Evolutionary conservation across 2,113 vertebrate genomes (phyloP), one percentile per base, ranked within the genome.

Genomic region (Trachemys scripta): DNA sequence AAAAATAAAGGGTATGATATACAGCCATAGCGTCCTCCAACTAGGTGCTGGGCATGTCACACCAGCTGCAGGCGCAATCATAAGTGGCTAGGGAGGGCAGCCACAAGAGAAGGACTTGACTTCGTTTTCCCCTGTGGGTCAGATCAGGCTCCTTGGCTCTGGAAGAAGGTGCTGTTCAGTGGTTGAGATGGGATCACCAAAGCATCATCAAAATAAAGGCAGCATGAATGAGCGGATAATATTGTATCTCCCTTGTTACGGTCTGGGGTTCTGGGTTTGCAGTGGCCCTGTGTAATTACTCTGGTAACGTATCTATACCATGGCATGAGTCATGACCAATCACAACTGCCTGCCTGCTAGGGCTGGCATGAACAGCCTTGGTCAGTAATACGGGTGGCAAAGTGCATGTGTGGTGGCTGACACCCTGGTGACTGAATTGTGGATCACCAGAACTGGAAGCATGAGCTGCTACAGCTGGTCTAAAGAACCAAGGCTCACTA

Each of bases 111-210:
- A 95, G 95, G 90, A 97, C 94, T 16, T 51, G 50, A 51, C 50
- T 95, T 81, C 79, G 92, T 90, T 93, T 95, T 95, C 95, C 96
- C 92, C 96, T 97, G 94, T 5, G 1, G 94, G 94, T 97, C 93
- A 87, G 50, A 51, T 51, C 90, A 85, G 0, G 14, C 50, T 51
- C 50, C 14, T 51, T 16, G 50, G 50, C 50, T 16, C 50, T 51
- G 50, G 50, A 16, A 51, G 50, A 51, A 51, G 50, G 50, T 51
- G 50, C 50, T 51, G 50, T 25, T 96, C 90, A 89, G 93, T 2
- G 0, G 87, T 65, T n/a, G 95, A 95, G 92, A 96, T 92, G 93
- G 90, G 89, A 93, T 97, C 94, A 97, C 96, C 89, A 97, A 97
- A 95, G 90, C 96, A 95, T 78, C 93, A 22, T 29, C 89, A 95